Evolutionary conservation across 2,113 vertebrate species (phyloP), one percentile per base, ranked within the genome.

Genomic region (Gnathonemus longibarbis): DNA sequence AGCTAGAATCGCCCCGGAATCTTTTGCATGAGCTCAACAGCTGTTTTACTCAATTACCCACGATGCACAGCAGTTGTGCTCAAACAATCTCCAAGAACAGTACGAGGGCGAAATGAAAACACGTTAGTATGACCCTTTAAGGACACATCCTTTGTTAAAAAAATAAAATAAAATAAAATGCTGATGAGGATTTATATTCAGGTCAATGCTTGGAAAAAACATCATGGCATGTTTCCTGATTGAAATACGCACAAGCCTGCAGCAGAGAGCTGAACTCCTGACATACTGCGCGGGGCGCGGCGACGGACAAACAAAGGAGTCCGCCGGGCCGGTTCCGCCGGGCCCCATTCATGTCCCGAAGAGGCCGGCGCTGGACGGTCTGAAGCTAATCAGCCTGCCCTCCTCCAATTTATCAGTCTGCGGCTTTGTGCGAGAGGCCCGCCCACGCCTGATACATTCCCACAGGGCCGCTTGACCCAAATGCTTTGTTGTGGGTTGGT

Each of bases 381-480:
- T 95, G 96, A 95, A 94, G 93, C 95, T 94, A 94, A 94, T 95
- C 95, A 96, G 96, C 95, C 94, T 93, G 95, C 94, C 92, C 93
- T 94, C 93, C 94, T 93, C 95, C 94, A 94, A 95, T 95, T 96
- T 96, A 97, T 97, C 94, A 96, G 94, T 95, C 95, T 94, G 94
- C 94, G 8, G 93, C 96, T 96, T 96, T 95, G 95, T 96, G 95
- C 95, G 95, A 95, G 95, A 94, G 94, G 94, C 35, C 95, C 97
- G 95, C 97, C 97, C 96, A 96, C 95, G 97, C 97, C 97, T 97
- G 97, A 98, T 97, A 96, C 97, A 98, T 98, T 99, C 97, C 98
- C 97, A 97, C 97, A 97, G 97, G 96, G 98, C 97, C 98, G 98
- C 97, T 99, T 99, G 98, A 98, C 98, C 98, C 97, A 98, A 97